A percentile compares a stretch with the other conserved stretches of the same genome.
These are phyloP conservation scores for Chaenocephalus aceratus DNA, from an alignment of 2,113 vertebrate genomes.

Conservation along the genomic window DNA sequence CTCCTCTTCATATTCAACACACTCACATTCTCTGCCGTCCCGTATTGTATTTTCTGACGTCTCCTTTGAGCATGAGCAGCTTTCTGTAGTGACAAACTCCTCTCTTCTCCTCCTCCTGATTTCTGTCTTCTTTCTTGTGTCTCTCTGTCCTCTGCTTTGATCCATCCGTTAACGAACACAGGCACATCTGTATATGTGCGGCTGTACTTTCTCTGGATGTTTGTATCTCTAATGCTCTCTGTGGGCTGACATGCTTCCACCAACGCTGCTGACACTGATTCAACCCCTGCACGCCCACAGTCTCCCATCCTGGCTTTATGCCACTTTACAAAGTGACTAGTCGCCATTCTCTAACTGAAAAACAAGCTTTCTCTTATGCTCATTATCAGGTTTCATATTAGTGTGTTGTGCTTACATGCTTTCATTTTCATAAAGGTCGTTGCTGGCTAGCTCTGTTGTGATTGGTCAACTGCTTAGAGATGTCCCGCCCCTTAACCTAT, in stretches of 20 bases:
- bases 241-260: conserved; percentile 75
- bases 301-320: conserved; percentile 35
- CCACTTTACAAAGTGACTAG: conserved; percentile 36
- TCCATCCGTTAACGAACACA: conserved; percentile 55
- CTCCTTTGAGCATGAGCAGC: conserved; percentile 63
- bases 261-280: conserved; percentile 71
- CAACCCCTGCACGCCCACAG: conserved; percentile 53
- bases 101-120: conserved; percentile 22
- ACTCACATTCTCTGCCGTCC: not conserved
- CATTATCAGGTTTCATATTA: too few species aligned
- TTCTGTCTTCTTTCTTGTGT: conserved; percentile 9
- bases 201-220: conserved; percentile 80
- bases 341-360: conserved; percentile 12
- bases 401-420: too few species aligned
- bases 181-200: conserved; percentile 63
- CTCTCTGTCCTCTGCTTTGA: conserved; percentile 47
- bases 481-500: too few species aligned
- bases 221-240: conserved; percentile 77
- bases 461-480: too few species aligned
- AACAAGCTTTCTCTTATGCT: not conserved
- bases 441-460: too few species aligned
- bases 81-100: conserved; percentile 27
- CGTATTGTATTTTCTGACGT: conserved; percentile 10
- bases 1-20: not conserved
- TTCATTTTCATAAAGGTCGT: too few species aligned